Base-by-base conservation (phyloP, 2,888 invertebrate species). In the Erpobdella octoculata region DNA sequence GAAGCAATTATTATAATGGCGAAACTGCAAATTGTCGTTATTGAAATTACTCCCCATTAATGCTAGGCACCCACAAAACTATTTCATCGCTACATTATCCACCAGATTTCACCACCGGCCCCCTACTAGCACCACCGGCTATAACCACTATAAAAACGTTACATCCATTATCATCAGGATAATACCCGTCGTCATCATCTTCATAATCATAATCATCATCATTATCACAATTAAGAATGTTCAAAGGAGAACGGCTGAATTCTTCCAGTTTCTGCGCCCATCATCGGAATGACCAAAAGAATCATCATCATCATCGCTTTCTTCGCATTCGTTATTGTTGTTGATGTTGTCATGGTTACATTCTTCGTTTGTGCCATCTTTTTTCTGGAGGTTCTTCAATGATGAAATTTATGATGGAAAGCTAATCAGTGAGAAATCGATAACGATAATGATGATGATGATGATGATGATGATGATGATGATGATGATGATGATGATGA, bases 401-500 rank as follows among this genome's bases (percentile, higher is more conserved):
- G n/a, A n/a, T n/a, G n/a, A n/a, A n/a, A n/a, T n/a, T n/a, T n/a
- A n/a, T n/a, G n/a, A n/a, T n/a, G n/a, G n/a, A n/a, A n/a, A n/a
- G n/a, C n/a, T n/a, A n/a, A n/a, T n/a, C n/a, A n/a, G n/a, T n/a
- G n/a, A n/a, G n/a, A n/a, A n/a, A n/a, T n/a, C n/a, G 62, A 62
- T 62, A 5, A 62, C 33, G 61, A 61, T 6, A 9, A 38, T 38
- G 66, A 8, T 36, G 65, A 65, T 36, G 65, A 65, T 6, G 65
- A 65, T 36, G 65, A 66, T 21, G 38, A 38, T 28, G 38, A 66
- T 66, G 38, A 66, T 66, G 8, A 41, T 18, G 38, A 2, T 66
- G 66, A 65, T 66, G 38, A 66, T 38, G 38, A 41, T 66, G 38
- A 41, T 33, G 66, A 66, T 35, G 66, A 66, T 35, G 66, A 35